Percentiles rank a stretch among this genome's conserved stretches.
Evolutionary conservation across 2,888 invertebrate genomes (phyloP).

Genomic region (Zygothrica quintamaculata): DNA sequence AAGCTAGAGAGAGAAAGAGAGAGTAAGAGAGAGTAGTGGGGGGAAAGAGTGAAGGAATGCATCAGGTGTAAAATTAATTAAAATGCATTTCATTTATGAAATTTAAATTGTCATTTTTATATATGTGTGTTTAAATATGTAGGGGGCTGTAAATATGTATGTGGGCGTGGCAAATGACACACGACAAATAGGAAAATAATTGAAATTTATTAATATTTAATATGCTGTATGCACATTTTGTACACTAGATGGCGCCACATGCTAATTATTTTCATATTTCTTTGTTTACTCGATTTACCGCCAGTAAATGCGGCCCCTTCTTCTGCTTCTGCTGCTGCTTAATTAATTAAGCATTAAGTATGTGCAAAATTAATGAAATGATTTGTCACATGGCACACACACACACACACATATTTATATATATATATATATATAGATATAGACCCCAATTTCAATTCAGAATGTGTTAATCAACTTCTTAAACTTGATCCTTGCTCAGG

Average conservation of each 20-base stretch:
- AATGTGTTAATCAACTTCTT: constrained; percentile 65
- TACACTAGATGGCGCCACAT: constrained; percentile 44
- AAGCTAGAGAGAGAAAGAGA: constrained; percentile 11
- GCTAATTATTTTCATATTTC: neutral
- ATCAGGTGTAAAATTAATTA: constrained; percentile 72
- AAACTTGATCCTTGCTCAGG: constrained; percentile 18
- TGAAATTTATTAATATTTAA: constrained; percentile 77
- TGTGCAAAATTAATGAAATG: constrained; percentile 77
- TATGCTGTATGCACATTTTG: constrained; percentile 46
- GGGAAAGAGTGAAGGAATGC: too few species aligned
- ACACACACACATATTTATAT: too few species aligned
- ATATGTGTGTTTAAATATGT: neutral
- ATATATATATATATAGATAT: too few species aligned
- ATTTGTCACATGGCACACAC: constrained; percentile 64
- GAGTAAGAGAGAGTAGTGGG: too few species aligned
- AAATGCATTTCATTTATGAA: constrained; percentile 78
- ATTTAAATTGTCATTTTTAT: constrained; percentile 60
- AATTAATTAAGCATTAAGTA: constrained; percentile 75
- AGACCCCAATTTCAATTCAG: constrained; percentile 35
- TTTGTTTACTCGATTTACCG: neutral
- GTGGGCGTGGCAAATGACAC: constrained; percentile 13
- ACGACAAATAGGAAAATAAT: constrained; percentile 62
- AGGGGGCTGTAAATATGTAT: constrained; percentile 7
- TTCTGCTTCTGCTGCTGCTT: constrained; percentile 28
- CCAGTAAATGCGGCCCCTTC: too few species aligned